A percentile compares a stretch with the other conserved stretches of the same genome.
Evolutionary conservation across 2,797 vertebrate genomes (phyloP).

Genomic region (Eidolon dupreanum): DNA sequence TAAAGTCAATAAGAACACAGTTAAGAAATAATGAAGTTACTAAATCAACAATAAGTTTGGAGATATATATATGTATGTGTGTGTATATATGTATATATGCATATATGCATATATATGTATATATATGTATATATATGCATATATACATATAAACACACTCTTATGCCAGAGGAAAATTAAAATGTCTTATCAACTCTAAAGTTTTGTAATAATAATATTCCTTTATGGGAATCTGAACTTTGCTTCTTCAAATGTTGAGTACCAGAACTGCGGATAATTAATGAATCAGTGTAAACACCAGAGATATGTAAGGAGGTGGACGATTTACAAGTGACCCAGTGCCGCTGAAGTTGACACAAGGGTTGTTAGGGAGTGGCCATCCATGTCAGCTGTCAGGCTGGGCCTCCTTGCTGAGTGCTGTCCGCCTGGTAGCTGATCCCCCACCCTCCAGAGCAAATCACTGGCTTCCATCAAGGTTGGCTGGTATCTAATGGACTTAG

Average conservation of each 20-base stretch:
- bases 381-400: neutral
- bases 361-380: neutral
- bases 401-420: neutral
- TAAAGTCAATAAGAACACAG: neutral
- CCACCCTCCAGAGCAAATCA: neutral
- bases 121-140: no score
- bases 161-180: neutral
- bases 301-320: slow-evolving; percentile 18
- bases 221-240: neutral
- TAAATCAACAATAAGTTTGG: neutral
- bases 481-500: neutral
- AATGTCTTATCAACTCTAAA: neutral
- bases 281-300: neutral
- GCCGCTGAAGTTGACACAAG: neutral
- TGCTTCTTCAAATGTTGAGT: neutral
- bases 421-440: neutral
- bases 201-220: neutral
- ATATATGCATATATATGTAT: no score
- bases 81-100: no score
- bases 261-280: neutral
- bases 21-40: slow-evolving; percentile 8
- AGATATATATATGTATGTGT: no score
- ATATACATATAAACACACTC: no score
- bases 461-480: neutral
- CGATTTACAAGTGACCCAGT: neutral